Conservation (phyloP, 1,140 invertebrate genomes). For the Zaprionus kolodkinae region DNA sequence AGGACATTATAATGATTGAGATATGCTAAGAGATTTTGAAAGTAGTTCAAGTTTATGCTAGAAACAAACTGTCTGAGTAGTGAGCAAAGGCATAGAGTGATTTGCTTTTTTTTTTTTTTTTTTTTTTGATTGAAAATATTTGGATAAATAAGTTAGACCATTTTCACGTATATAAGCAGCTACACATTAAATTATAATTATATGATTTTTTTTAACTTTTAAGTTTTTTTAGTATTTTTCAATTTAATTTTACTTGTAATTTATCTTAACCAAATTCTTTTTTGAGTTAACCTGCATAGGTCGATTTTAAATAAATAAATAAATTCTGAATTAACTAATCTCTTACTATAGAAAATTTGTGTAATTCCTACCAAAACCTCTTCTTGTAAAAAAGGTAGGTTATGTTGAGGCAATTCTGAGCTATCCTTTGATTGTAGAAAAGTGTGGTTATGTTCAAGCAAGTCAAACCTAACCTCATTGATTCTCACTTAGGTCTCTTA, state of each 20-base stretch:
- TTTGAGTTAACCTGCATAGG: too few species aligned
- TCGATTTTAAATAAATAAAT: too few species aligned
- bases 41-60: not conserved
- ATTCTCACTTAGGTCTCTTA: not conserved
- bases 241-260: too few species aligned
- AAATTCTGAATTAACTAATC: too few species aligned
- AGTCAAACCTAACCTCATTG: too few species aligned
- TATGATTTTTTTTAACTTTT: too few species aligned
- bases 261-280: too few species aligned
- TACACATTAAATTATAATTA: too few species aligned
- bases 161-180: not conserved
- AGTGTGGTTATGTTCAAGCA: not conserved
- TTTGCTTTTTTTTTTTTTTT: too few species aligned
- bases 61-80: not conserved
- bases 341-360: too few species aligned
- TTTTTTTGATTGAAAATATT: not conserved
- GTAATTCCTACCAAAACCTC: too few species aligned
- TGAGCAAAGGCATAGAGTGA: not conserved
- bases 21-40: not conserved
- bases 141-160: not conserved
- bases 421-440: not conserved
- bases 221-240: too few species aligned
- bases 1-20: not conserved
- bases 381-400: not conserved
- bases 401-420: not conserved